A percentile compares a stretch with the other conserved stretches of the same genome.
These are phyloP conservation scores for Dasypus novemcinctus DNA, from an alignment of 2,113 vertebrate genomes.

Conservation along the genomic window DNA sequence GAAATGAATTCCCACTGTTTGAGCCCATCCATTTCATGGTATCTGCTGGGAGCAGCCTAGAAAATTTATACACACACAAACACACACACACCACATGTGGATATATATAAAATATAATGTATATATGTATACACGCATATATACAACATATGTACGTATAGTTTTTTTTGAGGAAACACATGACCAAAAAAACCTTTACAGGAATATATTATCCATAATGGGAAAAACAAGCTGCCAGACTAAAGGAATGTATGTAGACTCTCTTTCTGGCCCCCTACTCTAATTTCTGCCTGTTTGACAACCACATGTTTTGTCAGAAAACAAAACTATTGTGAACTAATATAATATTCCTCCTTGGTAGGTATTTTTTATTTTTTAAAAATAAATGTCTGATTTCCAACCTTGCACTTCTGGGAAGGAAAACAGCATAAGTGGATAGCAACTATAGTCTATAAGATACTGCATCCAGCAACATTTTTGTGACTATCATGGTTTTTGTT, in stretches of 20 bases:
- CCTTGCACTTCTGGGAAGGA: constrained; percentile 3
- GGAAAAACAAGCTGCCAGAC: not conserved
- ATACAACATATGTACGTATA: too few species aligned
- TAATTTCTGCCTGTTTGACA: not conserved
- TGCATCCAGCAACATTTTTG: not conserved
- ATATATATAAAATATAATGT: too few species aligned
- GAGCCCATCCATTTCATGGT: too few species aligned
- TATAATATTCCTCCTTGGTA: not conserved
- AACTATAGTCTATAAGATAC: not conserved
- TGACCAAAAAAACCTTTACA: not conserved
- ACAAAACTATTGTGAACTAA: not conserved
- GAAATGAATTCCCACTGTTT: too few species aligned
- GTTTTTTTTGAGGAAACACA: not conserved
- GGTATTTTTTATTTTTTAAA: not conserved
- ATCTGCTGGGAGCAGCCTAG: too few species aligned
- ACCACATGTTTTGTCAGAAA: not conserved
- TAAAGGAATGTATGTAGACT: not conserved
- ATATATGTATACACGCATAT: too few species aligned
- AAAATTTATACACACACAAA: too few species aligned
- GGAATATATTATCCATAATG: not conserved
- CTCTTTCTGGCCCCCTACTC: not conserved
- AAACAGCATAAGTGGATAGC: not conserved
- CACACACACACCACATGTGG: too few species aligned
- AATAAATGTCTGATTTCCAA: not conserved
- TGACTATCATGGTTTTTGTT: not conserved